These are phyloP conservation scores for Gavialis gangeticus DNA, from an alignment of 2,113 vertebrate genomes.

Conservation along the genomic window DNA sequence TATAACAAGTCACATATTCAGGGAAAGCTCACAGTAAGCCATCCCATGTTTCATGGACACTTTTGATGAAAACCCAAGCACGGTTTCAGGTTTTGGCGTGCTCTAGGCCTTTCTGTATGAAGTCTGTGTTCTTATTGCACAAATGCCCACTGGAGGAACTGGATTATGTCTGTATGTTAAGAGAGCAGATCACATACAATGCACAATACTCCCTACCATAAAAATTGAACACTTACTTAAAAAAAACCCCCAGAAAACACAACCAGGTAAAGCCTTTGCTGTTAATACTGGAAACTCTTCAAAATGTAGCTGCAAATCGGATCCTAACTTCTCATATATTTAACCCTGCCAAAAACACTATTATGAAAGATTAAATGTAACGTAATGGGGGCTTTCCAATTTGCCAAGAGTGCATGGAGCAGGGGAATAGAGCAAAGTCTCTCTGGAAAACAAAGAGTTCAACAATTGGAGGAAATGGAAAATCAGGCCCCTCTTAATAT, in stretches of 20 bases:
- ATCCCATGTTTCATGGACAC: background rate
- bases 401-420: constrained; percentile 6
- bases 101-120: background rate
- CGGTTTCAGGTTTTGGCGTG: constrained; percentile 7
- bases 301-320: background rate
- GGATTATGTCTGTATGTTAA: background rate
- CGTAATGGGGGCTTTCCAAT: constrained; percentile 49
- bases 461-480: constrained; percentile 58
- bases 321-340: constrained; percentile 12
- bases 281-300: constrained; percentile 32
- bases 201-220: background rate
- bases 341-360: constrained; percentile 46
- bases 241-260: background rate
- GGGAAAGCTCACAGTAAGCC: background rate
- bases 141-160: background rate
- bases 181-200: constrained; percentile 42
- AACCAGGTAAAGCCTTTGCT: background rate
- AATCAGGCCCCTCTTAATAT: background rate
- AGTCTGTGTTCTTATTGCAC: background rate
- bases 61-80: constrained; percentile 34
- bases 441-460: background rate
- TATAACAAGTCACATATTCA: background rate
- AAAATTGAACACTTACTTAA: constrained; percentile 13
- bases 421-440: constrained; percentile 33
- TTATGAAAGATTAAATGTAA: background rate